Evolutionary conservation across 2,797 vertebrate genomes (phyloP).

Genomic region (Squalus acanthias): DNA sequence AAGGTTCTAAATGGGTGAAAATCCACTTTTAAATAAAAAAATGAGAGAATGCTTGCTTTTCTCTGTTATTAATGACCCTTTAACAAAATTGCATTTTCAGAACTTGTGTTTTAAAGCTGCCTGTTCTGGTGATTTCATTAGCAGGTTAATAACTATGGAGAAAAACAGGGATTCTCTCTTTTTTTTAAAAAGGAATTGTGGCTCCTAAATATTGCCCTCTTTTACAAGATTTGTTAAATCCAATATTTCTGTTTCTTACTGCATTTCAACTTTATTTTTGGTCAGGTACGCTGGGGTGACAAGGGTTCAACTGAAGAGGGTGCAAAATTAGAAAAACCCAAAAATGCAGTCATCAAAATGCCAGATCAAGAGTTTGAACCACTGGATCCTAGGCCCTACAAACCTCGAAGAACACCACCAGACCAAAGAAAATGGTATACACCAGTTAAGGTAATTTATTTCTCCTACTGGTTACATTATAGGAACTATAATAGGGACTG

Average conservation of each 20-base stretch:
- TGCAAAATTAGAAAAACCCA: conserved; percentile 82
- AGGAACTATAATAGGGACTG: too few species aligned
- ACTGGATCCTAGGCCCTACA: conserved; percentile 70
- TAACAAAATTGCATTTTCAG: background rate
- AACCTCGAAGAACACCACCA: conserved; percentile 50
- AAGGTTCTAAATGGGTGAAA: background rate
- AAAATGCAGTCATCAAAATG: conserved; percentile 81
- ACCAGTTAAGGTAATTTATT: conserved; percentile 68
- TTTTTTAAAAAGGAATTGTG: background rate
- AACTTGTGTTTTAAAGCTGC: background rate
- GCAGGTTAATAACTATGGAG: background rate
- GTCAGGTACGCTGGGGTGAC: conserved; percentile 79
- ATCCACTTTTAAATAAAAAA: background rate
- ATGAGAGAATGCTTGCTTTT: background rate
- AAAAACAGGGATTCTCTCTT: background rate
- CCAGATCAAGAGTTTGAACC: conserved; percentile 83
- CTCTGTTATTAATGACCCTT: background rate
- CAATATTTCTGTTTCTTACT: background rate
- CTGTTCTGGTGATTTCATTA: background rate
- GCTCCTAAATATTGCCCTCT: background rate
- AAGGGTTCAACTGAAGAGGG: conserved; percentile 85
- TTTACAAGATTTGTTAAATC: background rate
- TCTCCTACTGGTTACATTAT: background rate
- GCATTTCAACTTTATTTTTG: background rate
- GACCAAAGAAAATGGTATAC: conserved; percentile 77